Base-by-base conservation (phyloP, 2,113 vertebrate species). In the Sylvilagus bachmani region DNA sequence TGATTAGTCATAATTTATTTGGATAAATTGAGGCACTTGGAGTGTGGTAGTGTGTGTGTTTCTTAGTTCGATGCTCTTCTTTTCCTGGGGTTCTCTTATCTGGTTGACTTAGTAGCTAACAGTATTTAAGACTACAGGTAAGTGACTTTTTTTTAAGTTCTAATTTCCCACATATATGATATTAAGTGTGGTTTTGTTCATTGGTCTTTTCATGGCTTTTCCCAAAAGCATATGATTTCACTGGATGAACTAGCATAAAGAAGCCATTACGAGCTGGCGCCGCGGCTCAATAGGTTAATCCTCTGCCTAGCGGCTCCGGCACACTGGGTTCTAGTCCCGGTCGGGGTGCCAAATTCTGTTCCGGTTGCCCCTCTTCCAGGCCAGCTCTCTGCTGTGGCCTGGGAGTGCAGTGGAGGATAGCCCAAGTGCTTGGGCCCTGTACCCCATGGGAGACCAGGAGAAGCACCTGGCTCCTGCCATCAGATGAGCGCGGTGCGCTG, bases 151-250 rank as follows among this genome's bases (percentile, higher is more conserved):
- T 66, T 53, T 83, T 9, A 4, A 21, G 24, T 0, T 88, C 31
- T 44, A 71, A 85, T 75, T 97, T 83, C 31, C 10, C 21, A 38
- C n/a, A 80, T 69, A 66, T 71, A 5, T 69, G 83, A 53, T 94
- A 73, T 51, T 33, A 74, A 83, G 70, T 79, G 10, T 66, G 31
- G 31, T 94, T 83, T 88, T 93, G 58, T 71, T 71, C 64, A 2
- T 49, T 83, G 33, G 1, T 86, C 58, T 78, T 90, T 82, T 38
- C 33, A 83, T 74, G 29, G 12, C 44, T 87, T 78, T 96, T 95
- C 22, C n/a, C 90, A 87, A 92, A 92, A 73, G 62, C 16, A 33
- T 71, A 33, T 58, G 36, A 80, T 86, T 88, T 96, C 61, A n/a
- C 13, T 85, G 55, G 86, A 69, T 70, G 31, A 22, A 87, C 11